Base-by-base conservation (phyloP, 2,113 vertebrate species). In the Notarius quadriscutis region DNA sequence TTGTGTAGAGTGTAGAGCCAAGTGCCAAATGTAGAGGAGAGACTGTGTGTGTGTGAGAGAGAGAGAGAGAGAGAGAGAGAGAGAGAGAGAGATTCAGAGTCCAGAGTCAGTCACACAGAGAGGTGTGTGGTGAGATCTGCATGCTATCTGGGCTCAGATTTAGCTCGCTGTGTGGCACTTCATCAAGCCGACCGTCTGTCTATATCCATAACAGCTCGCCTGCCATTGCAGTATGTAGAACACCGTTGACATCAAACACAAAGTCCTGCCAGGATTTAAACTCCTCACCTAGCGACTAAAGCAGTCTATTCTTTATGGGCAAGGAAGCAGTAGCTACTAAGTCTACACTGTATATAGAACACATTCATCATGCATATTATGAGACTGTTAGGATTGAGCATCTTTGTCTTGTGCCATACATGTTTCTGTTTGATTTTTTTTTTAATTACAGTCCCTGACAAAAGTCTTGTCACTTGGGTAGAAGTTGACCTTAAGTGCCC, bases 211-310 rank as follows among this genome's bases (percentile, higher is more conserved):
- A 72, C 81, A 84, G 81, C 88, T 88, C 34, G n/a, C 41, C 80
- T 58, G 83, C 84, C 87, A 89, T 84, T 74, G n/a, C 81, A 25
- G 53, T 71, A 75, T 51, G 51, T 63, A 53, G 58, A 85, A n/a
- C 83, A 63, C 71, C 51, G 51, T 67, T 86, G 63, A 84, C 83
- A 89, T 90, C 88, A 92, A 83, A 87, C 83, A 79, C 30, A 83
- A 72, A 9, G 83, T 74, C 87, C 89, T 81, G 80, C 84, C 75
- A 79, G 41, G 83, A 79, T 89, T 86, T 87, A 89, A 85, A 89
- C 79, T 89, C 51, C 72, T 89, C 83, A 81, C 75, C 79, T 89
- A 62, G 18, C 0, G 51, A 58, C 34, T 55, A 57, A 86, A 17
- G 69, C 55, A 67, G 48, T 83, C 57, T 62, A 69, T 5, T 69